These are phyloP conservation scores for Hofmannophila pseudospretella DNA, from an alignment of 2,888 invertebrate genomes.

Conservation along the genomic window DNA sequence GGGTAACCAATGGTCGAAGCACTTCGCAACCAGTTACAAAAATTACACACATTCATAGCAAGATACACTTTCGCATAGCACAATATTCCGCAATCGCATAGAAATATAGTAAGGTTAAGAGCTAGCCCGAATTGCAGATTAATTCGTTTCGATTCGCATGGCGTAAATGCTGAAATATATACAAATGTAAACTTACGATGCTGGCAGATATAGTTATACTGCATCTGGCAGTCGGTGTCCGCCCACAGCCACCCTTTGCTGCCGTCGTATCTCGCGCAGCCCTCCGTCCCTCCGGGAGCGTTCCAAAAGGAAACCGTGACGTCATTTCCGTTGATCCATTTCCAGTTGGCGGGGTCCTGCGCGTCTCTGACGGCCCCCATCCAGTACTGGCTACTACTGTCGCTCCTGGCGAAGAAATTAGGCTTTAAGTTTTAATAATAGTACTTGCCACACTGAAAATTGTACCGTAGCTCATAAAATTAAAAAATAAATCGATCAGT, in stretches of 20 bases:
- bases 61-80: neutral
- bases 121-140: no score
- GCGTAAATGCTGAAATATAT: no score
- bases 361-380: conserved; percentile 94
- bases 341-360: conserved; percentile 87
- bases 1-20: no score
- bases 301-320: conserved; percentile 96
- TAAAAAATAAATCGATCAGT: no score
- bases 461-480: no score
- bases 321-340: conserved; percentile 93
- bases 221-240: conserved; percentile 90
- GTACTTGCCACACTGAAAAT: no score
- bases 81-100: conserved; percentile 3
- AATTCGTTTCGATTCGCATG: no score
- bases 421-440: conserved; percentile 3
- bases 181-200: conserved; percentile 89
- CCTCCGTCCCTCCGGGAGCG: conserved; percentile 87
- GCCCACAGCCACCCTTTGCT: conserved; percentile 97
- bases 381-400: conserved; percentile 95
- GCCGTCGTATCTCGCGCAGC: conserved; percentile 94
- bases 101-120: neutral
- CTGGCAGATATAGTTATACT: conserved; percentile 94
- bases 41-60: conserved; percentile 6
- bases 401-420: conserved; percentile 78
- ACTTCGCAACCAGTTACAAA: no score